Percentiles rank a stretch among this genome's conserved stretches.
Evolutionary conservation across 2,113 vertebrate species (phyloP).

Genomic region (Phasianus colchicus): DNA sequence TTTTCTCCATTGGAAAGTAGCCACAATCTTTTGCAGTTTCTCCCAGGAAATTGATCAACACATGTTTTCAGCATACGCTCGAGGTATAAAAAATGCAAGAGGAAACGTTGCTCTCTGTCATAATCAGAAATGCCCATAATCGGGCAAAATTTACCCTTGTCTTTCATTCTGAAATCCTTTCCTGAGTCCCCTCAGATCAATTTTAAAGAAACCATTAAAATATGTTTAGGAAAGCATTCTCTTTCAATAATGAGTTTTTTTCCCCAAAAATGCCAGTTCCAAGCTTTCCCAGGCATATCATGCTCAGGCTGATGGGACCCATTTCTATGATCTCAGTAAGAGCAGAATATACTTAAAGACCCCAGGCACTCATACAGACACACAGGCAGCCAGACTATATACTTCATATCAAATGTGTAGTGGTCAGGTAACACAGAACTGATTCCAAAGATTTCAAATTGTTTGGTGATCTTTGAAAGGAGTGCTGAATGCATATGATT

Average conservation of each 20-base stretch:
- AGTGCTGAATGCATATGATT: background rate
- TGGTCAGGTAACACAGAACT: background rate
- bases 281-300: background rate
- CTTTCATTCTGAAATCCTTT: background rate
- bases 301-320: background rate
- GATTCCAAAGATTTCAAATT: background rate
- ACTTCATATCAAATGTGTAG: background rate
- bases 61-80: background rate
- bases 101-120: background rate
- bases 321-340: background rate
- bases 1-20: background rate
- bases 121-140: background rate
- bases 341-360: background rate
- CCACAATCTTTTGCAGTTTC: background rate
- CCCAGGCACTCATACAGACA: background rate
- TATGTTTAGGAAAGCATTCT: background rate
- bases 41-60: background rate
- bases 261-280: background rate
- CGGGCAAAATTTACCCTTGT: background rate
- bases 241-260: background rate
- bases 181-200: background rate
- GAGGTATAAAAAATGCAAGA: background rate
- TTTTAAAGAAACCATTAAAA: background rate
- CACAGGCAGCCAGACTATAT: background rate
- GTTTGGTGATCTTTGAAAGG: background rate